Base-by-base conservation (phyloP, 2,113 vertebrate species). In the Coregonus clupeaformis region DNA sequence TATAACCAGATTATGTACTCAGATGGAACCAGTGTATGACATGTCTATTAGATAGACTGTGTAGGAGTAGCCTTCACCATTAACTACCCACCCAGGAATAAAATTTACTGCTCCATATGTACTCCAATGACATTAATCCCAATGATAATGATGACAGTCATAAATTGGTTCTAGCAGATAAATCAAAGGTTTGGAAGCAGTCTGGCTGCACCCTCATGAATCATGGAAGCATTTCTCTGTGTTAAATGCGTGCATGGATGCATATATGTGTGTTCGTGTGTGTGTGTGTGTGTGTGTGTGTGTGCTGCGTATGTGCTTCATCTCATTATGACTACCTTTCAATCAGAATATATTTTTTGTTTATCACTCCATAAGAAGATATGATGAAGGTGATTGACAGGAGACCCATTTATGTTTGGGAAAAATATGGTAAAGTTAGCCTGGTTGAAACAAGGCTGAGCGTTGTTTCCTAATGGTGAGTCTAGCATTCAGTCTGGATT, bases 91-190 rank as follows among this genome's bases (percentile, higher is more conserved):
- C 79, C 69, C 80, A 74, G 87, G 83, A 86, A 84, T 71, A 82
- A 63, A 76, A 85, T 84, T 87, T 85, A 90, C 82, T 72, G 82
- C 84, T 90, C 83, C 79, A 80, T 80, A 80, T 88, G 83, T 77
- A 69, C 80, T 76, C 71, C 77, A 82, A 82, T 84, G 80, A 84
- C 84, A 90, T 86, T 84, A 87, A 64, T 69, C 73, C 65, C 79
- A 87, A 72, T 80, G 79, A 84, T 24, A 14, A 68, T 82, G 77
- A 87, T 89, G 84, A 80, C 74, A 80, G 78, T 72, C 74, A 82
- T 86, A 83, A 86, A 90, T 82, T 79, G 76, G 73, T 69, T 72
- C 59, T 82, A 77, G 82, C 47, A 71, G 73, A 81, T 80, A 80
- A 80, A 84, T 80, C 65, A 64, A 77, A 66, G 69, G 77, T 1